A percentile compares a stretch with the other conserved stretches of the same genome.
phyloP scores from a whole-genome alignment of 2,113 vertebrate genomes.

The Passer montanus region DNA sequence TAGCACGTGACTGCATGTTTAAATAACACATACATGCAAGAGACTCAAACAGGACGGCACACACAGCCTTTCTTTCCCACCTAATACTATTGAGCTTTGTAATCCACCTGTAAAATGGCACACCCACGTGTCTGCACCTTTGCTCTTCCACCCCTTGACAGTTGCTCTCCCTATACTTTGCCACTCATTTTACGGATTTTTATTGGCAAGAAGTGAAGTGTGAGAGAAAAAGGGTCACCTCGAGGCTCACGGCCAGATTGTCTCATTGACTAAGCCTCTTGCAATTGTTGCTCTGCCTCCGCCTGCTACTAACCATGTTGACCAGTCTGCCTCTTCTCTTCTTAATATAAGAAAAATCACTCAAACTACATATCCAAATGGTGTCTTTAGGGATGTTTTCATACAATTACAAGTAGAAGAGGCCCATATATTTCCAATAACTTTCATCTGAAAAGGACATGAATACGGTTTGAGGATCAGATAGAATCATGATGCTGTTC shows the following conservation, averaged over 20 bases:
- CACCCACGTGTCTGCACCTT: fast-evolving
- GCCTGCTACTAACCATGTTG: not conserved
- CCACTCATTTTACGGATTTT: not conserved
- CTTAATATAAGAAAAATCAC: not conserved
- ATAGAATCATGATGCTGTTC: not conserved
- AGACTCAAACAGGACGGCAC: not conserved
- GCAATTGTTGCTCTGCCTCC: not conserved
- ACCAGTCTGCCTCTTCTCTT: not conserved
- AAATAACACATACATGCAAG: not conserved
- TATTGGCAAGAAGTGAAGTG: not conserved
- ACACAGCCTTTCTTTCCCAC: not conserved
- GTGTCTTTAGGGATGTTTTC: not conserved
- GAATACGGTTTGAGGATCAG: not conserved
- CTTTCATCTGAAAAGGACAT: not conserved
- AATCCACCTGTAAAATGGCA: not conserved
- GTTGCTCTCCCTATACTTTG: not conserved
- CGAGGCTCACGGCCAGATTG: not conserved
- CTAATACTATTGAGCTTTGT: not conserved
- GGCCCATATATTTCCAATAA: not conserved
- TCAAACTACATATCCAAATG: not conserved
- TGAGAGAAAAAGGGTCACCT: not conserved
- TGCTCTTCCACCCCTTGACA: not conserved
- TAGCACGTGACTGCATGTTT: fast-evolving
- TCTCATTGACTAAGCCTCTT: not conserved
- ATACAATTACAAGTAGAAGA: not conserved